These are phyloP conservation scores for Scelioninae gen. 1 DNA, from an alignment of 2,888 invertebrate genomes.

Conservation along the genomic window DNA sequence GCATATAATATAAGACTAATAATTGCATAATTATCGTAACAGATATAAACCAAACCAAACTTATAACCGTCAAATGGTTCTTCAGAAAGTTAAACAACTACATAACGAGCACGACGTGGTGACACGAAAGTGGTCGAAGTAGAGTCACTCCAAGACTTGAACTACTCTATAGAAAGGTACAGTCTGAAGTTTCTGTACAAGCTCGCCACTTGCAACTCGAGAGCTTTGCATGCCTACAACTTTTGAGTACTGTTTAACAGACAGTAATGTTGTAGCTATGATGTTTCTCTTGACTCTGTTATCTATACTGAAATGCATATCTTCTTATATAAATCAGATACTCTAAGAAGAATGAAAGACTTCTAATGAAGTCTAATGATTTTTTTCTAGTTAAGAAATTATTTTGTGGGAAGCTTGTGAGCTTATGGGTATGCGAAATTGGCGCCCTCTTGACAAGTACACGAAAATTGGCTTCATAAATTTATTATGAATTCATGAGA, in stretches of 20 bases:
- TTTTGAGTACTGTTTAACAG: constrained; percentile 69
- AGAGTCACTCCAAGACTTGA: constrained; percentile 64
- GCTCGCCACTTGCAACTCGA: constrained; percentile 63
- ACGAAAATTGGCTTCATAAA: too few relatives aligned
- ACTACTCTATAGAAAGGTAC: constrained; percentile 62
- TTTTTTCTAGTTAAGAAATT: too few relatives aligned
- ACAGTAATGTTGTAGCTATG: constrained; percentile 61
- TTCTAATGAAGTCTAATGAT: neutral
- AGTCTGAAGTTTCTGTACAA: constrained; percentile 64
- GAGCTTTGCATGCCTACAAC: constrained; percentile 65
- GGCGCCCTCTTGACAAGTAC: too few relatives aligned
- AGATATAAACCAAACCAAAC: constrained; percentile 43
- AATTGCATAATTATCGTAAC: constrained; percentile 15
- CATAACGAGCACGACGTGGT: constrained; percentile 62
- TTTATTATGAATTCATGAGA: neutral
- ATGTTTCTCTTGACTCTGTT: constrained; percentile 28
- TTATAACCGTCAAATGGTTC: constrained; percentile 55
- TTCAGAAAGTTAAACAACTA: constrained; percentile 62
- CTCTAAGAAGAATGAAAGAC: neutral
- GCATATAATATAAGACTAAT: neutral
- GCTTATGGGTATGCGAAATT: too few relatives aligned
- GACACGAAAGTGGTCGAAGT: constrained; percentile 66
- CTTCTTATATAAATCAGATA: constrained; percentile 22
- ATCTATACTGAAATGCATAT: constrained; percentile 18
- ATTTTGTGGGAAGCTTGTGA: too few relatives aligned